phyloP scores from a whole-genome alignment of 1,140 invertebrate genomes.

The Drosophila seguyi region DNA sequence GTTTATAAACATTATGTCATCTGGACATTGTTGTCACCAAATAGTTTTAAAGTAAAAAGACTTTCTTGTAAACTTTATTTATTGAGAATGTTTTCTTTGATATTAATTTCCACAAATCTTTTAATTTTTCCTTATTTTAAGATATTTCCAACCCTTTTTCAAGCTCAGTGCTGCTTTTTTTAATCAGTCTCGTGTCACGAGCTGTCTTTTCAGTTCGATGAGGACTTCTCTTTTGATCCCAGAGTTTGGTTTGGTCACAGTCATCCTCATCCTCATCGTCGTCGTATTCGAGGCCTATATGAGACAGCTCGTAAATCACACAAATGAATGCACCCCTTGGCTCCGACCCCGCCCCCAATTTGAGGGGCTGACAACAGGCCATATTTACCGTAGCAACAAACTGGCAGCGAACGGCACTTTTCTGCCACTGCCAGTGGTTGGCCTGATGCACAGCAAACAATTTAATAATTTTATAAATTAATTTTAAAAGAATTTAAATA shows the following conservation, averaged over 20 bases:
- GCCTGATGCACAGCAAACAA: conserved; percentile 28
- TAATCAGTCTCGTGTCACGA: conserved; percentile 30
- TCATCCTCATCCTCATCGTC: conserved; percentile 23
- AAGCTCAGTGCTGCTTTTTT: not conserved
- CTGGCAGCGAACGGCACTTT: conserved; percentile 43
- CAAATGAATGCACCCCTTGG: conserved; percentile 77
- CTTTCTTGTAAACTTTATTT: too few relatives aligned
- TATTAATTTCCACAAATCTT: not conserved
- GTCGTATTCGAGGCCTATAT: conserved; percentile 49
- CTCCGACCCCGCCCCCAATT: conserved; percentile 22
- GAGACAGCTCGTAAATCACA: conserved; percentile 81
- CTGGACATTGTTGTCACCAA: not conserved
- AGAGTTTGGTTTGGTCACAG: conserved; percentile 21
- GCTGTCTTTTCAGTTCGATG: conserved; percentile 6
- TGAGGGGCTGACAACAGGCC: conserved; percentile 14
- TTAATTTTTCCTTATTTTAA: too few relatives aligned
- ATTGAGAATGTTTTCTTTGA: not conserved
- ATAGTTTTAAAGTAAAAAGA: conserved; percentile 1
- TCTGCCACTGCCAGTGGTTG: conserved; percentile 58
- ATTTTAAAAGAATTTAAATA: too few relatives aligned
- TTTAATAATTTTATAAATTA: not conserved
- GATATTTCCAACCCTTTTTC: not conserved
- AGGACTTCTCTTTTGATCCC: conserved; percentile 22
- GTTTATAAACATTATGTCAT: conserved; percentile 1
- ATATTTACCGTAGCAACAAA: conserved; percentile 54